Conservation (phyloP, 2,888 invertebrate genomes). For the Halocaridina rubra region DNA sequence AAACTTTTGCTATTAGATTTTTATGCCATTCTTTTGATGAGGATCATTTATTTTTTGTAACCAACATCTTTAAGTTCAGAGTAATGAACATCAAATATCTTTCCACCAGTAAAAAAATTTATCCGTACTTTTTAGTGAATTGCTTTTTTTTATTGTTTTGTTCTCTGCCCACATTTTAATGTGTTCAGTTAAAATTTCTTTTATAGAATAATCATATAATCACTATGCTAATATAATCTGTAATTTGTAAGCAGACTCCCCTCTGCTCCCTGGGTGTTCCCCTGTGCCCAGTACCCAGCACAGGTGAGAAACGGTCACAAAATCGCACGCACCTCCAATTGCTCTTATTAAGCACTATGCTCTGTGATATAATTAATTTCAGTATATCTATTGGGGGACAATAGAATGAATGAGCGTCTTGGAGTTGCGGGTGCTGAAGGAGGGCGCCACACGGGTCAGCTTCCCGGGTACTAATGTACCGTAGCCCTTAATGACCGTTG, state of each 20-base stretch:
- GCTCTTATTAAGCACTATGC: background rate
- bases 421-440: constrained; percentile 37
- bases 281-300: constrained; percentile 56
- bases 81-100: too few species aligned
- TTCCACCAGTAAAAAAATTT: too few species aligned
- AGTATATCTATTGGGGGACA: too few species aligned
- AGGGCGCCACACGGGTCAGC: constrained; percentile 55
- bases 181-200: too few species aligned
- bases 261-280: constrained; percentile 29
- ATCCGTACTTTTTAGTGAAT: too few species aligned
- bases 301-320: constrained; percentile 47
- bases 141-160: too few species aligned
- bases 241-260: constrained; percentile 12
- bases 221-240: background rate
- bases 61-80: too few species aligned
- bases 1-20: too few species aligned
- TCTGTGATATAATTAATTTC: too few species aligned
- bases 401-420: background rate
- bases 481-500: constrained; percentile 54
- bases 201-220: background rate
- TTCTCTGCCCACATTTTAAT: too few species aligned
- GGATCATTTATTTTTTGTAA: too few species aligned
- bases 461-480: constrained; percentile 55
- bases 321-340: constrained; percentile 24
- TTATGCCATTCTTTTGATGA: too few species aligned